A percentile compares a stretch with the other conserved stretches of the same genome.
phyloP scores from a whole-genome alignment of 2,888 invertebrate genomes.

The Prosapia bicincta region DNA sequence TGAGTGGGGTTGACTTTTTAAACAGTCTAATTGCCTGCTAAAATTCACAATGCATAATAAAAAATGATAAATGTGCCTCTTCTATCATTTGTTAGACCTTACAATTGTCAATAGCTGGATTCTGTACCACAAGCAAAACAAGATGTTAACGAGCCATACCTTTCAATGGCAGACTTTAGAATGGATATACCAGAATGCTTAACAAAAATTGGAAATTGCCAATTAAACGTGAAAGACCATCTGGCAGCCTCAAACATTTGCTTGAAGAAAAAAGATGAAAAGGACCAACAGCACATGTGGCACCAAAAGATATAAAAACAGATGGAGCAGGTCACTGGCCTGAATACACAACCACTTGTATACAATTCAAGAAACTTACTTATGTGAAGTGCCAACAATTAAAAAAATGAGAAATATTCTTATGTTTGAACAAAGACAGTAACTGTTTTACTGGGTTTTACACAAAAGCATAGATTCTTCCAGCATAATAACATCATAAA shows the following conservation, averaged over 20 bases:
- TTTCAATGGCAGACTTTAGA: slow-evolving; percentile 9
- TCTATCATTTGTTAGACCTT: slow-evolving; percentile 36
- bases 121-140: slow-evolving; percentile 34
- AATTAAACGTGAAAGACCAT: slow-evolving; percentile 18
- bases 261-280: slow-evolving; percentile 9
- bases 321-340: slow-evolving; percentile 14
- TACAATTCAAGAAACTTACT: slow-evolving; percentile 6
- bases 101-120: slow-evolving; percentile 38
- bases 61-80: slow-evolving; percentile 42
- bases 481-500: no score
- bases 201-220: slow-evolving; percentile 4
- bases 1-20: slow-evolving; percentile 41
- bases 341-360: background rate
- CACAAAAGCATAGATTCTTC: no score
- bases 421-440: slow-evolving; percentile 18
- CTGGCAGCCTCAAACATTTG: background rate
- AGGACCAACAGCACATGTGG: slow-evolving; percentile 5
- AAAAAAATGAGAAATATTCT: slow-evolving; percentile 5
- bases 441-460: slow-evolving; percentile 10
- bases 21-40: slow-evolving; percentile 42
- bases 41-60: slow-evolving; percentile 39
- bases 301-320: slow-evolving; percentile 10
- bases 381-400: no score
- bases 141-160: slow-evolving; percentile 15
- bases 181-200: slow-evolving; percentile 8